phyloP scores from a whole-genome alignment of 1,140 invertebrate genomes.

The Acromyrmex echinatior region DNA sequence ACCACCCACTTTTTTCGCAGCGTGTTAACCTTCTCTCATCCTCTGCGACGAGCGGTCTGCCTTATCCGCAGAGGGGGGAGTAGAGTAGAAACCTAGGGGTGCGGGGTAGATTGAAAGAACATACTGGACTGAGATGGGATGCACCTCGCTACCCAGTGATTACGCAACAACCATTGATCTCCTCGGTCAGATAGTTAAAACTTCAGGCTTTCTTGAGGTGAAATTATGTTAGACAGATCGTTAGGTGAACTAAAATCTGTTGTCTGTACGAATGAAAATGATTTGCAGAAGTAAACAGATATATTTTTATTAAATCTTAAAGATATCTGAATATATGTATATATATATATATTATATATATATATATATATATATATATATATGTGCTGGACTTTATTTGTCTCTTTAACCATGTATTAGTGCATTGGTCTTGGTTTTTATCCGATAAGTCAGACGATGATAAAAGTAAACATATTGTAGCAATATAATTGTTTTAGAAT shows the following conservation, averaged over 20 bases:
- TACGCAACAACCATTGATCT: constrained; percentile 76
- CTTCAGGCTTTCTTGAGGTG: constrained; percentile 41
- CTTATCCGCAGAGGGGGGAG: constrained; percentile 75
- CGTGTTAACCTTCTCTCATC: constrained; percentile 61
- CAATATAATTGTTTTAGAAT: background rate
- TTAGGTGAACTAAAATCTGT: background rate
- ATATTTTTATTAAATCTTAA: constrained; percentile 14
- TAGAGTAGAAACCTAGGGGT: constrained; percentile 51
- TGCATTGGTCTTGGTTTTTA: constrained; percentile 10
- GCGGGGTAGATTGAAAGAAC: constrained; percentile 32
- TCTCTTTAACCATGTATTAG: background rate
- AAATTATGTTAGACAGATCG: constrained; percentile 13
- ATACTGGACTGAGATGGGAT: constrained; percentile 29
- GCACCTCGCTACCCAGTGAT: constrained; percentile 69
- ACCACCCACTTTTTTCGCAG: constrained; percentile 55
- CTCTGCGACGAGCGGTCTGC: constrained; percentile 66
- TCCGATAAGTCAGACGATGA: background rate
- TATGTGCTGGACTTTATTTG: background rate
- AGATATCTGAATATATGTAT: background rate
- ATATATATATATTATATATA: too few relatives aligned
- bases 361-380: background rate
- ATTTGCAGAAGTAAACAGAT: background rate
- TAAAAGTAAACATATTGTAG: background rate
- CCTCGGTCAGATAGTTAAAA: constrained; percentile 69
- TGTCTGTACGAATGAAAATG: background rate